A percentile compares a stretch with the other conserved stretches of the same genome.
phyloP scores from a whole-genome alignment of 1,140 invertebrate species.

The Trichonephila clavipes region DNA sequence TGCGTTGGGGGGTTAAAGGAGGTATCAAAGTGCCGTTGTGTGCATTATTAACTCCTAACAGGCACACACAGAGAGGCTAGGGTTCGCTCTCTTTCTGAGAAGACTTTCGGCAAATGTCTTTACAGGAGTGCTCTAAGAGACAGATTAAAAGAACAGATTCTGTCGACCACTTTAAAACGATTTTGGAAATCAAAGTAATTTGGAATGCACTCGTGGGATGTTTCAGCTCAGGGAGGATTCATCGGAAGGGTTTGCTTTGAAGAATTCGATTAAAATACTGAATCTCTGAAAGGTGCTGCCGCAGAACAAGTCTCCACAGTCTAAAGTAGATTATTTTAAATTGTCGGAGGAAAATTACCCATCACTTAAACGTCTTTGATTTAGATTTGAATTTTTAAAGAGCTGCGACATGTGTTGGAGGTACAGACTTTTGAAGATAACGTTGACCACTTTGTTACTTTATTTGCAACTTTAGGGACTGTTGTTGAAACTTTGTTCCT shows the following conservation, averaged over 20 bases:
- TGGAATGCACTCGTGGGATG: neutral
- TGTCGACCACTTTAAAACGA: conserved; percentile 55
- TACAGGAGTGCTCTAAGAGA: neutral
- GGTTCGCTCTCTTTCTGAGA: neutral
- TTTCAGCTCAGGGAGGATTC: neutral
- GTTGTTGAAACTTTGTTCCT: neutral
- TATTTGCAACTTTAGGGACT: neutral
- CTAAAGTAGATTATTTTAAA: conserved; percentile 36
- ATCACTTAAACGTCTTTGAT: conserved; percentile 28
- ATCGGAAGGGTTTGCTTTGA: conserved; percentile 46
- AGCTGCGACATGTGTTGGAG: neutral
- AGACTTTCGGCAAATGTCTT: conserved; percentile 29
- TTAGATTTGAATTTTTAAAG: conserved; percentile 26
- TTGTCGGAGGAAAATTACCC: conserved; percentile 40
- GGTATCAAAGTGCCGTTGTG: conserved; percentile 40
- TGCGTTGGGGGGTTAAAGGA: conserved; percentile 12
- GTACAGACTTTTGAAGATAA: neutral
- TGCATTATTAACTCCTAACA: conserved; percentile 40
- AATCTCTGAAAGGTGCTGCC: conserved; percentile 44
- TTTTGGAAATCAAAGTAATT: conserved; percentile 68
- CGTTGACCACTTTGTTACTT: neutral
- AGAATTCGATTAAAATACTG: conserved; percentile 60
- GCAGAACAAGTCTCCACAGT: conserved; percentile 3
- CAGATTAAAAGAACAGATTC: conserved; percentile 62
- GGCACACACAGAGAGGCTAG: neutral